Evolutionary conservation across 2,888 invertebrate genomes (phyloP).

Genomic region (Hirtodrosophila trivittata): DNA sequence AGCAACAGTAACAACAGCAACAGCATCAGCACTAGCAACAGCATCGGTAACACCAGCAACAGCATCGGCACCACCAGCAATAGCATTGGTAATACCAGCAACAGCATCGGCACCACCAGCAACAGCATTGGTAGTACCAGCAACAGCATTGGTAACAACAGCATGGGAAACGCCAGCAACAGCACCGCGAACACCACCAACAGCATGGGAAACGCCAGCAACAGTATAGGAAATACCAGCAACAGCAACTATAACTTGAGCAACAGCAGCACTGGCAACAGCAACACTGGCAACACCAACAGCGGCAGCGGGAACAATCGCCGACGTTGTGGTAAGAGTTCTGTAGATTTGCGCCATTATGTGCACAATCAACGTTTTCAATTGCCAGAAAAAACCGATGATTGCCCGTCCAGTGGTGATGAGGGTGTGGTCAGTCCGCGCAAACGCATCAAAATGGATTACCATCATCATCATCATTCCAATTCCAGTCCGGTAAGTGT

Average conservation of each 20-base stretch:
- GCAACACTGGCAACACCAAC: not conserved
- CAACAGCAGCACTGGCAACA: slow-evolving; percentile 20
- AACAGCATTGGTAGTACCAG: not conserved
- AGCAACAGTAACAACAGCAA: slow-evolving; percentile 8
- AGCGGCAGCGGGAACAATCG: slow-evolving; percentile 64
- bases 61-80: not conserved
- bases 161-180: slow-evolving; percentile 15
- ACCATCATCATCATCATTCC: slow-evolving; percentile 84
- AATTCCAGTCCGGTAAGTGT: slow-evolving; percentile 80
- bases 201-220: not conserved
- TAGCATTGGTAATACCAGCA: not conserved
- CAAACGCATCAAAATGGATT: slow-evolving; percentile 87
- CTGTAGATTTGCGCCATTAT: slow-evolving; percentile 86
- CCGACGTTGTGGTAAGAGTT: slow-evolving; percentile 83
- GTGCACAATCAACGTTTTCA: slow-evolving; percentile 89
- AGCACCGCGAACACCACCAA: not conserved
- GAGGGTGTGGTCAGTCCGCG: slow-evolving; percentile 87
- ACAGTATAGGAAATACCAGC: not conserved
- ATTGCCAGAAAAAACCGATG: slow-evolving; percentile 88
- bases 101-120: not conserved
- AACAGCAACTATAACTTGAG: not conserved
- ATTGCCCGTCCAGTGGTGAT: slow-evolving; percentile 89
- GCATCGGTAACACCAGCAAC: not conserved
- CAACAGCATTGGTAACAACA: slow-evolving; percentile 1
- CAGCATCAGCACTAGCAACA: slow-evolving; percentile 8